Evolutionary conservation across 30 jellyfish, hydroid and myxozoan species (phyloP).

Genomic region (Sanderia malayensis): DNA sequence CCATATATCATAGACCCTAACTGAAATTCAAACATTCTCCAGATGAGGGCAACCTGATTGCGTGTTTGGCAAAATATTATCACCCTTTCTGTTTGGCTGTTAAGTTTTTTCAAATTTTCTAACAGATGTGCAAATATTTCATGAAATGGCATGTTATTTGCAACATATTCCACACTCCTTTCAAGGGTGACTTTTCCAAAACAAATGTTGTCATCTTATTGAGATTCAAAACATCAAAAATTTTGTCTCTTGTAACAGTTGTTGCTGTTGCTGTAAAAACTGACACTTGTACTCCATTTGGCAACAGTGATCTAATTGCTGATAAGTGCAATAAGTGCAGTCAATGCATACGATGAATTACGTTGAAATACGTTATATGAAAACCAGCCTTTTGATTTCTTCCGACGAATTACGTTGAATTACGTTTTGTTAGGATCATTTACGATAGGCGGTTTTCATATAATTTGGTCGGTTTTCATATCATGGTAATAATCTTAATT

Average conservation of each 20-base stretch:
- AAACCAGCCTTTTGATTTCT: no score
- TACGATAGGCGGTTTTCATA: no score
- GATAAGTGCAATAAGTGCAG: no score
- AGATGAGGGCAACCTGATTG: conserved; percentile 20
- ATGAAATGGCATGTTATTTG: background rate
- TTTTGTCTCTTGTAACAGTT: background rate
- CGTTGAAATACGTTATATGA: no score
- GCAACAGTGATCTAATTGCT: background rate
- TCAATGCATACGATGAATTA: no score
- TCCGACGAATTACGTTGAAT: no score
- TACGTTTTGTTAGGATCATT: no score
- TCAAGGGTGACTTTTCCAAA: background rate
- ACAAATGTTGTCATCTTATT: background rate
- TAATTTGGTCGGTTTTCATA: no score
- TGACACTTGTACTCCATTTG: background rate
- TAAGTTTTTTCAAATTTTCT: no score
- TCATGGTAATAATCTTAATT: no score
- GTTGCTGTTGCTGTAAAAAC: background rate
- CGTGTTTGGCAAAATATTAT: conserved; percentile 19
- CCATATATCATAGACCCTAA: conserved; percentile 18
- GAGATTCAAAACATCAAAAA: background rate
- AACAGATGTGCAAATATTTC: background rate
- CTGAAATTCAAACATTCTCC: conserved; percentile 12
- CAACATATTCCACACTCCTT: background rate
- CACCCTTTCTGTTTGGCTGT: background rate